Conservation (phyloP, 2,888 invertebrate species). For the Scaptomyza polygonia region DNA sequence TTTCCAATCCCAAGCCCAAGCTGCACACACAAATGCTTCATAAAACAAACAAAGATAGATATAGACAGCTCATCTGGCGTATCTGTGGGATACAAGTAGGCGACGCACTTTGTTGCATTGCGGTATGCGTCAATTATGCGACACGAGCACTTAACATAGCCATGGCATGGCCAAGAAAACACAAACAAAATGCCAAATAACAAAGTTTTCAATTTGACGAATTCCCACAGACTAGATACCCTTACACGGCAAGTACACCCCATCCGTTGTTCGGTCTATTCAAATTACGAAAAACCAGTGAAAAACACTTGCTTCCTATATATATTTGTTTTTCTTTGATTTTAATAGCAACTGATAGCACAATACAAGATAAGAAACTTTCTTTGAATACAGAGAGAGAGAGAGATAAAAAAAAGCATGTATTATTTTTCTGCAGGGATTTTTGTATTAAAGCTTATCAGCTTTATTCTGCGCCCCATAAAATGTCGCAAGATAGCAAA, state of each 20-base stretch:
- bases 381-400: not conserved
- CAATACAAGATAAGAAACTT: not conserved
- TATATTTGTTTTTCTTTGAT: no score
- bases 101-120: slow-evolving; percentile 46
- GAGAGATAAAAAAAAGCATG: no score
- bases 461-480: not conserved
- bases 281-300: no score
- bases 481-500: not conserved
- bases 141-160: slow-evolving; percentile 46
- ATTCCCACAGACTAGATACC: slow-evolving; percentile 30
- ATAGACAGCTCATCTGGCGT: slow-evolving; percentile 12
- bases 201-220: slow-evolving; percentile 37
- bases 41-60: not conserved
- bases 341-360: no score
- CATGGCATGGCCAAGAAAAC: slow-evolving; percentile 17
- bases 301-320: no score
- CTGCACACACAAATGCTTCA: slow-evolving; percentile 26
- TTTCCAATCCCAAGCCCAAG: slow-evolving; percentile 62
- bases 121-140: slow-evolving; percentile 65
- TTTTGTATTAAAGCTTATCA: not conserved
- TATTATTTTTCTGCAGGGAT: not conserved
- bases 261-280: no score
- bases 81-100: slow-evolving; percentile 21
- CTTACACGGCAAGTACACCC: no score
- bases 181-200: not conserved